These are phyloP conservation scores for Noturus placidus DNA, from an alignment of 2,113 vertebrate species.

Conservation along the genomic window DNA sequence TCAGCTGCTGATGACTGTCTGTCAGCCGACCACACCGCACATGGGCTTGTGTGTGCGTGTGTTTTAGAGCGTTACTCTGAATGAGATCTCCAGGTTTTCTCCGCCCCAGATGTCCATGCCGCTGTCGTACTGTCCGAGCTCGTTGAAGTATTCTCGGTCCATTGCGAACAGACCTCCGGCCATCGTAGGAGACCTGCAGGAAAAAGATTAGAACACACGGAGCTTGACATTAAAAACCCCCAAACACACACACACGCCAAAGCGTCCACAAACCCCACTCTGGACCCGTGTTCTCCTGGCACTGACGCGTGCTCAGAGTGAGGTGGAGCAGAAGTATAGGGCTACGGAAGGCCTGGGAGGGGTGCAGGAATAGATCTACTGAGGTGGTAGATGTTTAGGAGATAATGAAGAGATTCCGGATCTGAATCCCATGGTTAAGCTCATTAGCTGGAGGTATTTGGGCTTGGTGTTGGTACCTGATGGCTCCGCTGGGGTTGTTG, in stretches of 20 bases:
- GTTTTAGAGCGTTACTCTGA: slow-evolving; percentile 79
- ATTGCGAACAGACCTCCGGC: slow-evolving; percentile 97
- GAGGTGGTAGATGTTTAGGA: not conserved
- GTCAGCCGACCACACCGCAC: not conserved
- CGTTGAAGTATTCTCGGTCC: slow-evolving; percentile 88
- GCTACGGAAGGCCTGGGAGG: too few species aligned
- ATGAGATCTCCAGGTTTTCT: slow-evolving; percentile 96
- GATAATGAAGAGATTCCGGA: not conserved
- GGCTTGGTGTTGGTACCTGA: slow-evolving; percentile 73
- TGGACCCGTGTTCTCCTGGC: too few species aligned
- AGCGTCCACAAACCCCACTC: not conserved
- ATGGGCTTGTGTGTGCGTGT: not conserved
- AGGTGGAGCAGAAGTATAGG: too few species aligned
- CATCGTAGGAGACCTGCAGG: slow-evolving; percentile 92
- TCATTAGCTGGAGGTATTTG: not conserved
- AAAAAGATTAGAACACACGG: not conserved
- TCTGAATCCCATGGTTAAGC: not conserved
- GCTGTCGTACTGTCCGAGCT: slow-evolving; percentile 90
- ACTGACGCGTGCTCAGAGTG: too few species aligned
- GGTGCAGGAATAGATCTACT: not conserved
- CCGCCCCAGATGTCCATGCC: slow-evolving; percentile 99
- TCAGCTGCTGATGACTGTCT: not conserved
- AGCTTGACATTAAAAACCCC: not conserved
- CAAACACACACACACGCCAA: not conserved
- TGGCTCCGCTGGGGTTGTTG: slow-evolving; percentile 75